phyloP scores from a whole-genome alignment of 2,113 vertebrate genomes.

The Ciconia boyciana region DNA sequence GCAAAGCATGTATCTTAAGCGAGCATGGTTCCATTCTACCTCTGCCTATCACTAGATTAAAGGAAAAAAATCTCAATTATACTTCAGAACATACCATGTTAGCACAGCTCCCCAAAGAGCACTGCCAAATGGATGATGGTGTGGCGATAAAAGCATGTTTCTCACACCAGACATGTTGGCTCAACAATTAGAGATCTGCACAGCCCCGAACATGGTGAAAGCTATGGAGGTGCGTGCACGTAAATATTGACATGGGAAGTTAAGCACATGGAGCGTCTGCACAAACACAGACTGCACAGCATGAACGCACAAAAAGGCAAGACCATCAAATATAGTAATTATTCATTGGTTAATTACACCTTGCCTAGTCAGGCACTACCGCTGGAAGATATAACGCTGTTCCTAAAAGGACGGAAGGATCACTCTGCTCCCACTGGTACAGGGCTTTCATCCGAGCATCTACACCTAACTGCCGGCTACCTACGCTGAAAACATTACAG shows the following conservation, averaged over 20 bases:
- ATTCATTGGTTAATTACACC: neutral
- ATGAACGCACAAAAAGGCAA: neutral
- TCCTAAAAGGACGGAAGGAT: neutral
- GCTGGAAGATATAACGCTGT: rapidly evolving
- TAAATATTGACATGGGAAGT: too few relatives aligned
- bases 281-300: neutral
- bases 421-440: rapidly evolving
- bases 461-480: neutral
- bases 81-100: neutral
- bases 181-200: neutral
- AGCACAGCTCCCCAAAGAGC: neutral
- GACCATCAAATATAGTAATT: neutral
- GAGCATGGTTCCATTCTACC: rapidly evolving
- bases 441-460: neutral
- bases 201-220: rapidly evolving
- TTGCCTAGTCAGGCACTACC: rapidly evolving
- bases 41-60: neutral
- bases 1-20: neutral
- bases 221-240: rapidly evolving
- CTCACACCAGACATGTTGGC: rapidly evolving
- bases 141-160: neutral
- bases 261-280: neutral
- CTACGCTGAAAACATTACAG: neutral
- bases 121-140: neutral
- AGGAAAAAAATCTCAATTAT: neutral